Conservation (phyloP, 2,888 invertebrate species). For the Idaea aversata region DNA sequence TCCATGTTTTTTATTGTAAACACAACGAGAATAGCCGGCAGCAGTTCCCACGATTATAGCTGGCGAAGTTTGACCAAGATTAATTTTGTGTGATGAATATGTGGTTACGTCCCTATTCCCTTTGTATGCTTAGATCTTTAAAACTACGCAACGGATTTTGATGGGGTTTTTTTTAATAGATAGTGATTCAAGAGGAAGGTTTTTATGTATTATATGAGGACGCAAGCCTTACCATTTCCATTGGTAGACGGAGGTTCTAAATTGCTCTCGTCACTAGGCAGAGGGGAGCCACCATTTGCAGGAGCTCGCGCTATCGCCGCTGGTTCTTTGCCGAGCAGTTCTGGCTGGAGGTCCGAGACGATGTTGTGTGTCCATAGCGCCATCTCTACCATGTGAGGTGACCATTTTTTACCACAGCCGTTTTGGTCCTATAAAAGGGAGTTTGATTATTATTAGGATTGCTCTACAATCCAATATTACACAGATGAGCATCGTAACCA, state of each 20-base stretch:
- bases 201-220: too few species aligned
- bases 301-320: conserved; percentile 56
- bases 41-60: not conserved
- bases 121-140: too few species aligned
- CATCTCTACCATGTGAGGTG: conserved; percentile 91
- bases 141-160: too few species aligned
- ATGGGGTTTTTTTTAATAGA: too few species aligned
- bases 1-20: not conserved
- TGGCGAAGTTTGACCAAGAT: not conserved
- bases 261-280: conserved; percentile 88
- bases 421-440: conserved; percentile 64
- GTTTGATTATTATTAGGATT: not conserved
- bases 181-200: too few species aligned
- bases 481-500: too few species aligned
- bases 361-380: conserved; percentile 96
- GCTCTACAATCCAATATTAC: too few species aligned
- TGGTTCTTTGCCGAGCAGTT: conserved; percentile 89
- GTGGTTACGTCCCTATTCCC: too few species aligned
- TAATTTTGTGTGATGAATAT: not conserved
- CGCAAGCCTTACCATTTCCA: conserved; percentile 63
- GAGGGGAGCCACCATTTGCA: conserved; percentile 74
- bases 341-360: conserved; percentile 91
- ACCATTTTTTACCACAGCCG: conserved; percentile 83
- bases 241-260: conserved; percentile 84
- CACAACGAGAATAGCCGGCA: not conserved